These are phyloP conservation scores for Leucoma salicis DNA, from an alignment of 2,888 invertebrate species.

Conservation along the genomic window DNA sequence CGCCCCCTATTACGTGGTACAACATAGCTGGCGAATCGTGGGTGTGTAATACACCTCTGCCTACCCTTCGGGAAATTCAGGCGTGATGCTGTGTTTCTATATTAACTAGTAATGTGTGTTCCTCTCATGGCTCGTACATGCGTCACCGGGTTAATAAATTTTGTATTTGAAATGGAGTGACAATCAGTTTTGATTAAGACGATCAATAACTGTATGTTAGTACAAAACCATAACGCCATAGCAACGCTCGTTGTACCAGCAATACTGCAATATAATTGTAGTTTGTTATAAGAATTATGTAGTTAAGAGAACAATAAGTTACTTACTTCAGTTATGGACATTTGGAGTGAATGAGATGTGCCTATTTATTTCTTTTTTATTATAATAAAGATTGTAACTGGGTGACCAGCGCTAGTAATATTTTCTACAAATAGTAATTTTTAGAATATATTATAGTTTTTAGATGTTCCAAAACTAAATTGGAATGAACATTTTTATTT, in stretches of 20 bases:
- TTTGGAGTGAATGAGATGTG: slow-evolving; percentile 71
- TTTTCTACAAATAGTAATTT: slow-evolving; percentile 67
- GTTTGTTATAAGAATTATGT: slow-evolving; percentile 56
- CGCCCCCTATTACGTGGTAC: no score
- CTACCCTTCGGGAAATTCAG: no score
- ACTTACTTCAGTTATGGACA: slow-evolving; percentile 57
- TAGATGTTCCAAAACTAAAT: slow-evolving; percentile 43
- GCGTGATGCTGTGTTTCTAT: no score
- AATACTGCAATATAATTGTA: slow-evolving; percentile 72
- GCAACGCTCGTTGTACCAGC: slow-evolving; percentile 52
- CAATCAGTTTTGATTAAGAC: background rate
- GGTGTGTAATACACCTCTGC: no score
- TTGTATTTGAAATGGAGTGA: background rate
- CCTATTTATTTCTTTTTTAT: slow-evolving; percentile 75
- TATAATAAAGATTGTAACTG: slow-evolving; percentile 66
- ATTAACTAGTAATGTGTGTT: no score
- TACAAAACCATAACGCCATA: slow-evolving; percentile 74
- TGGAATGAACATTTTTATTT: slow-evolving; percentile 35
- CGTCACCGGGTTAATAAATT: background rate
- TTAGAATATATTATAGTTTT: slow-evolving; percentile 54
- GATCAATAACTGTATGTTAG: slow-evolving; percentile 48
- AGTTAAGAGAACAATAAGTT: slow-evolving; percentile 45
- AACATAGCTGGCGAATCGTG: no score
- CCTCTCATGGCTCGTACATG: no score
- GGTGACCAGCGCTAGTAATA: slow-evolving; percentile 49